A percentile compares a stretch with the other conserved stretches of the same genome.
Conservation (phyloP, 2,888 invertebrate genomes). For the Ennomos quercinarius region DNA sequence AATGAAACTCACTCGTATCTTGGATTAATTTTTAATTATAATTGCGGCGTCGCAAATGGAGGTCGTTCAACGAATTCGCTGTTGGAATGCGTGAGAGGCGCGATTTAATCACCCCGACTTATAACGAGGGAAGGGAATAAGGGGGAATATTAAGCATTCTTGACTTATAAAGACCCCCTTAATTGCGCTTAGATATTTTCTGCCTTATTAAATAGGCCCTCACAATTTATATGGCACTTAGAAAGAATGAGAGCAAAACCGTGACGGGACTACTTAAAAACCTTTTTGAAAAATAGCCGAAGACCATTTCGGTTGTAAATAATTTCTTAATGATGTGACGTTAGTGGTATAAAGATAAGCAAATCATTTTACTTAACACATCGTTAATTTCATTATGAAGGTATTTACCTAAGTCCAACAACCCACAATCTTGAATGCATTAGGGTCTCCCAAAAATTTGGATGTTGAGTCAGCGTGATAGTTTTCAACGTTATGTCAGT, state of each 20-base stretch:
- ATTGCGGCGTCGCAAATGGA: conserved; percentile 70
- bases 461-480: no score
- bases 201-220: conserved; percentile 68
- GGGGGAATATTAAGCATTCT: conserved; percentile 75
- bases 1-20: conserved; percentile 53
- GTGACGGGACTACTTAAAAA: conserved; percentile 47
- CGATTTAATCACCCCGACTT: conserved; percentile 77
- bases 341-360: conserved; percentile 20
- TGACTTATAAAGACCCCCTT: conserved; percentile 73
- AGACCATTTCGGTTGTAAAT: conserved; percentile 21
- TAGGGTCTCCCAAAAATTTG: not conserved
- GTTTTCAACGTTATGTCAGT: no score
- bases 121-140: conserved; percentile 63
- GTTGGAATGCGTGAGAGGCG: conserved; percentile 73
- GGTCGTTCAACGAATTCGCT: conserved; percentile 56
- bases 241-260: conserved; percentile 52
- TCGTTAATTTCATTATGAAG: conserved; percentile 17
- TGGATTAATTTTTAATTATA: conserved; percentile 82
- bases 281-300: conserved; percentile 33
- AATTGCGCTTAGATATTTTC: conserved; percentile 74
- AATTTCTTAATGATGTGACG: conserved; percentile 27
- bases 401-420: conserved; percentile 6
- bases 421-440: not conserved
- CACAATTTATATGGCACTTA: conserved; percentile 64
- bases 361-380: conserved; percentile 26